These are phyloP conservation scores for Nothocercus julius DNA, from an alignment of 2,113 vertebrate genomes.

Conservation along the genomic window DNA sequence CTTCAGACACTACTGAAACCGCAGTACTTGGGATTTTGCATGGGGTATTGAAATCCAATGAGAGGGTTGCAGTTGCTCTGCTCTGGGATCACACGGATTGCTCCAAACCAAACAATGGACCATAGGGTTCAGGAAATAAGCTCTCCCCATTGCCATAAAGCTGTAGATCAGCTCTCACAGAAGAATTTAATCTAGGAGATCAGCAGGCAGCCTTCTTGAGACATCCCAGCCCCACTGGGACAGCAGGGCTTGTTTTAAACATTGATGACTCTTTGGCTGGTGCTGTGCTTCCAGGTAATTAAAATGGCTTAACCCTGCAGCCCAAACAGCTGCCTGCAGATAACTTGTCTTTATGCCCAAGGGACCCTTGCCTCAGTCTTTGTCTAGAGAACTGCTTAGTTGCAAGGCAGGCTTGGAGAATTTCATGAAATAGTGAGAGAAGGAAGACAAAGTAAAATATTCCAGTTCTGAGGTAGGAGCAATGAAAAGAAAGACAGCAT, in stretches of 20 bases:
- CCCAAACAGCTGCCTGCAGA: slow-evolving; percentile 59
- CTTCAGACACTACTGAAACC: not conserved
- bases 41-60: not conserved
- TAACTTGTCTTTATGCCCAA: not conserved
- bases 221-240: slow-evolving; percentile 36
- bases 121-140: not conserved
- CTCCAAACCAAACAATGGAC: not conserved
- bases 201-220: slow-evolving; percentile 58
- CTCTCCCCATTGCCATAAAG: not conserved
- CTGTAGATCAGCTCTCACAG: not conserved
- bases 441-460: not conserved
- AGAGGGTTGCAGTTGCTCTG: not conserved
- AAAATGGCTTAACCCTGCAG: slow-evolving; percentile 67
- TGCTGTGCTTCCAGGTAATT: slow-evolving; percentile 61
- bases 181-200: slow-evolving; percentile 67
- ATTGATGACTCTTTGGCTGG: slow-evolving; percentile 4
- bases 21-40: not conserved
- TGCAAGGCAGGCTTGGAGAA: not conserved
- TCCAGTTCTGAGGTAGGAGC: not conserved
- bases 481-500: not conserved
- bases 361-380: slow-evolving; percentile 10
- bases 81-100: not conserved
- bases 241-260: slow-evolving; percentile 20
- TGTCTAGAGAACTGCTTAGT: not conserved
- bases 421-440: slow-evolving; percentile 17